Base-by-base conservation (phyloP, 1,140 invertebrate genomes). In the Drosophila repletoides region DNA sequence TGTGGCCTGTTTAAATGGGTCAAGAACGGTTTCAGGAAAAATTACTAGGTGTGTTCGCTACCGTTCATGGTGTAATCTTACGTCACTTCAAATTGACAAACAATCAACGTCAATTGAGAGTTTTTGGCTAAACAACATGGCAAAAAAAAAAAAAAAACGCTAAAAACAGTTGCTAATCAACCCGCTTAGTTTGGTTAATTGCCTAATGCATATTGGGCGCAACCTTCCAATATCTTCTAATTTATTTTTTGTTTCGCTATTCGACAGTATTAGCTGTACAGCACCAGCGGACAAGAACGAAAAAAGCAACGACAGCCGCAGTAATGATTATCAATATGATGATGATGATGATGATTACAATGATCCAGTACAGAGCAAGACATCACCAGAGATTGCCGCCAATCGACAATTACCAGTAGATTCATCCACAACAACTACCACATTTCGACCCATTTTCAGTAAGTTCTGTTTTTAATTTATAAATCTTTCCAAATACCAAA, bases 21-120 rank as follows among this genome's bases (percentile, higher is more conserved):
- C 81, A 86, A 80, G 80, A 66, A 60, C 64, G 68, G 46, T 73
- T 72, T 72, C 67, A 86, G 76, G 80, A 86, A 76, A 87, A 86
- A 86, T 73, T 86, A 55, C 45, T 66, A 49, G 80, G 80, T 76
- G 80, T 75, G 80, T 70, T 65, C 43, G 38, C 41, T 36, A 17
- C 26, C 55, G 21, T 53, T 53, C 24, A 43, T 67, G 65, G 77
- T 71, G 73, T 77, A 84, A 84, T 51, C 74, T 19, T 24, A 17
- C 41, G n/a, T 52, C 34, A 46, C 45, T 26, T 51, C 51, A 49
- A 83, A 77, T 48, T 55, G 38, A 0, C 52, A 65, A 31, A 43
- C 26, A 49, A 45, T 60, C 28, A 14, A 49, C 66, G 55, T 28
- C 51, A 61, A 72, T 72, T 76, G 34, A 38, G 21, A 45, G 41